Evolutionary conservation across 1,140 invertebrate genomes (phyloP), one percentile per base, ranked within the genome.

Genomic region (Leptinotarsa texana): DNA sequence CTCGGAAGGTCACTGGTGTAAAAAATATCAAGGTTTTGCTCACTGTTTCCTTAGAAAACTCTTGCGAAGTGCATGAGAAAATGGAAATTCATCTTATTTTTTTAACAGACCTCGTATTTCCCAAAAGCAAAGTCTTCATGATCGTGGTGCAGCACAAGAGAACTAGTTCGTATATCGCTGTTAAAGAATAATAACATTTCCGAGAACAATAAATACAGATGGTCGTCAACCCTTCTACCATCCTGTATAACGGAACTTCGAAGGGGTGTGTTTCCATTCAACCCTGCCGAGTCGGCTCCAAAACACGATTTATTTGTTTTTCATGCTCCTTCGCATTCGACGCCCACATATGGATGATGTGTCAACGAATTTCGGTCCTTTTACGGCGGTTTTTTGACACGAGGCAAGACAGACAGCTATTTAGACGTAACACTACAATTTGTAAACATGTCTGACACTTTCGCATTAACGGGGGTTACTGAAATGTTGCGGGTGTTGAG

Each of bases 381-480:
- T 57, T 57, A 17, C 51, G 51, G 51, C 51, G 51, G 51, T 57
- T 57, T 57, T 57, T 18, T 57, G 51, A 57, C 51, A 57, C 15
- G 51, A 57, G 15, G 51, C 13, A 11, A 11, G 33, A 42, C 33
- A 42, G 33, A 42, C 33, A 57, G 17, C 15, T 18, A 57, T 18
- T 57, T 57, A 18, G 51, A 57, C n/a, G 51, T 57, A 17, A 57
- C 51, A 57, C 51, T 17, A 57, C 51, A 57, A 57, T 57, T 57
- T 57, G 51, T 57, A 57, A 57, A 57, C 51, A 57, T 57, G 51
- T 57, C 51, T 57, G 51, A 18, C 51, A 57, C 51, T n/a, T 57
- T 57, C 51, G 51, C 51, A 57, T 57, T 18, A 57, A 57, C 51
- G 15, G 51, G 51, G 15, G 15, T 57, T 57, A 57, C 15, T 15